Conservation (phyloP, 1,140 invertebrate genomes). For the Planococcus citri region DNA sequence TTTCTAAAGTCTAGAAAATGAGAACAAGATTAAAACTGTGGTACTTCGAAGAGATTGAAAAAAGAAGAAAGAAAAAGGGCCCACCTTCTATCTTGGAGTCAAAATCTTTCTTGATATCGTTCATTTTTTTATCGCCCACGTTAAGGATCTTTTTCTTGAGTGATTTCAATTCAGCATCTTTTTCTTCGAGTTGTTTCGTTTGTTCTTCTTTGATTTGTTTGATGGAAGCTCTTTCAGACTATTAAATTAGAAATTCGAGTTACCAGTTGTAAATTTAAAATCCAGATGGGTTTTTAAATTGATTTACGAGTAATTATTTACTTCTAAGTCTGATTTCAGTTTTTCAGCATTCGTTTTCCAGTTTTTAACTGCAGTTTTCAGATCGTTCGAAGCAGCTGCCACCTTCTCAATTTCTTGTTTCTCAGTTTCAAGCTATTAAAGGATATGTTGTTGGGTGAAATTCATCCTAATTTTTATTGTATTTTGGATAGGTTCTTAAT, state of each 20-base stretch:
- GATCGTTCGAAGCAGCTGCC: background rate
- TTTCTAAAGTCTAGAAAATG: conserved; percentile 47
- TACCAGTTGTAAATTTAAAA: background rate
- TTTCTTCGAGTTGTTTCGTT: background rate
- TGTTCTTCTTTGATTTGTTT: background rate
- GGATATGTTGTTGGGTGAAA: background rate
- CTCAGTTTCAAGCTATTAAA: background rate
- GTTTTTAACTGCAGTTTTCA: background rate
- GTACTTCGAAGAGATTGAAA: background rate
- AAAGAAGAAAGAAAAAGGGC: background rate
- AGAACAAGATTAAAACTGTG: conserved; percentile 7
- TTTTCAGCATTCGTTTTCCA: background rate
- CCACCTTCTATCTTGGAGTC: background rate
- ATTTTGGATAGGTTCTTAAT: background rate
- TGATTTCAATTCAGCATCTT: background rate
- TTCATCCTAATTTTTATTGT: too few species aligned
- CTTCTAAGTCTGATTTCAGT: background rate
- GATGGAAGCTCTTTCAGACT: background rate
- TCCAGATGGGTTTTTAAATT: too few species aligned
- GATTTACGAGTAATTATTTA: background rate
- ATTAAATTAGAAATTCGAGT: background rate
- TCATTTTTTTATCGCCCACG: background rate
- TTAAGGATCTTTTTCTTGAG: background rate
- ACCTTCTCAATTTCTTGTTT: background rate
- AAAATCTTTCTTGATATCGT: background rate